A percentile compares a stretch with the other conserved stretches of the same genome.
Conservation (phyloP, 1,140 invertebrate genomes). For the Drosophila takahashii region DNA sequence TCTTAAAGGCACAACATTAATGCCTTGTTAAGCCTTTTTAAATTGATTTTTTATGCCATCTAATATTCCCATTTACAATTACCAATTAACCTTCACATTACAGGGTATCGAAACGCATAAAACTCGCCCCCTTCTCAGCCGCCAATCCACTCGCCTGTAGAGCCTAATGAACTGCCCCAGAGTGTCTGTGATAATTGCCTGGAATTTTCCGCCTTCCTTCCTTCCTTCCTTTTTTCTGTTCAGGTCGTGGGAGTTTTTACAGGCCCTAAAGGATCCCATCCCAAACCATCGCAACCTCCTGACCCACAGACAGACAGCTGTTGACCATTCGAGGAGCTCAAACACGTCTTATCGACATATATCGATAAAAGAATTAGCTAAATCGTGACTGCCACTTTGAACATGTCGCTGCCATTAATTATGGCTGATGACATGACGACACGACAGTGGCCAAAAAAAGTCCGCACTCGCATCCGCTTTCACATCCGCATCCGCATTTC, state of each 20-base stretch:
- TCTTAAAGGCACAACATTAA: too few species aligned
- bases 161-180: conserved; percentile 54
- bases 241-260: conserved; percentile 17
- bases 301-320: conserved; percentile 33
- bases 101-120: conserved; percentile 48
- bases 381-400: conserved; percentile 79
- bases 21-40: not conserved
- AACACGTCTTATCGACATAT: conserved; percentile 80
- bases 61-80: not conserved
- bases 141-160: conserved; percentile 6
- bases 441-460: conserved; percentile 27
- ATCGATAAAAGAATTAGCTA: conserved; percentile 83
- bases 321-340: conserved; percentile 25
- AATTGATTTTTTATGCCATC: not conserved
- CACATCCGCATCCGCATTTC: conserved; percentile 9
- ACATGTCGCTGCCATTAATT: conserved; percentile 84
- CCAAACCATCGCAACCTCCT: not conserved
- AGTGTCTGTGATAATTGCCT: conserved; percentile 60
- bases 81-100: not conserved
- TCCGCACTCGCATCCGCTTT: conserved; percentile 14
- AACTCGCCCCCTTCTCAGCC: conserved; percentile 36
- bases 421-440: conserved; percentile 72
- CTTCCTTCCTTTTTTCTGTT: not conserved
- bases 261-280: conserved; percentile 2
- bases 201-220: conserved; percentile 5